Evolutionary conservation across 2,888 invertebrate genomes (phyloP), one percentile per base, ranked within the genome.

Genomic region (Aphodius granarius): DNA sequence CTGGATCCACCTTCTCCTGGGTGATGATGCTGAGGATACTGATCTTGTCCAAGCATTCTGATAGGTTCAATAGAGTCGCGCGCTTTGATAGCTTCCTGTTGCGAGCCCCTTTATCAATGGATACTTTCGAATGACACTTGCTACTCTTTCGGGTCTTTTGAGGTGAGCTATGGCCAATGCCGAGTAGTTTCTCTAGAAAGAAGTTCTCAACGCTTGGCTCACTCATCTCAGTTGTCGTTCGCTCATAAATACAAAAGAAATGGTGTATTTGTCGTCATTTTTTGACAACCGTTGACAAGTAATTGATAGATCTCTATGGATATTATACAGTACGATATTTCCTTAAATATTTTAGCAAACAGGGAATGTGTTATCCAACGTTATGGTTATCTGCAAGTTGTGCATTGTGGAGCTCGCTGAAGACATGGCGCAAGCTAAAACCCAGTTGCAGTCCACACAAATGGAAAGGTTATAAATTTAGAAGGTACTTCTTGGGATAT

Each of bases 21-120:
- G 79, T n/a, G 6, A 78, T 76, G 19, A 74, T 73, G 16, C 77
- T 75, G 16, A 80, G 71, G 63, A 81, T 79, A 3, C 23, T 71
- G 3, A 81, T 19, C 66, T 79, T 78, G 63, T 79, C 78, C 9
- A 79, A 20, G 19, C 73, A 71, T 20, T 81, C 76, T 17, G 77
- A 66, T 18, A 81, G 62, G 5, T 74, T 43, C 9, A 22, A 20
- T 3, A 75, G 20, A 15, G 74, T 23, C 1, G 66, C 68, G 16
- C 68, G 20, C 21, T n/a, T 68, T 20, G 68, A 19, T 18, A 68
- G n/a, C 22, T 68, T 68, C 64, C 6, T 16, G 22, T 21, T 13
- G 63, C 16, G 43, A 0, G 13, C 4, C 43, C 6, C 6, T 43
- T 3, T 43, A 43, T 43, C 43, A 43, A 43, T 1, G 13, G 13